These are phyloP conservation scores for Drosophila colorata DNA, from an alignment of 2,888 invertebrate genomes.

Conservation along the genomic window DNA sequence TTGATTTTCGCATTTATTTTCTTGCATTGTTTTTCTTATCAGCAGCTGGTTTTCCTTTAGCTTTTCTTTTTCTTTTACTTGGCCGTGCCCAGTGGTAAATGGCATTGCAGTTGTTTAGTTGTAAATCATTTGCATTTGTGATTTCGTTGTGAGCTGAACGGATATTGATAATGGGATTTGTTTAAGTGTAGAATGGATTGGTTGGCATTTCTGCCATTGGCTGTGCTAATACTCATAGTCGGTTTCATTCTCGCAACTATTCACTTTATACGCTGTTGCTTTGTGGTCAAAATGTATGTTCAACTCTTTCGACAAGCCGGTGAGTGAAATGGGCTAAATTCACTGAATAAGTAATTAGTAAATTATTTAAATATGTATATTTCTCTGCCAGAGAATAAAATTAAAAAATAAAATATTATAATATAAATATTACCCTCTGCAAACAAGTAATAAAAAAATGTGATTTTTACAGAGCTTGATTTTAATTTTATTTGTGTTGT, in stretches of 20 bases:
- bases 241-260: conserved; percentile 29
- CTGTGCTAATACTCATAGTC: conserved; percentile 24
- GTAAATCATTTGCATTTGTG: conserved; percentile 50
- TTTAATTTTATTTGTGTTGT: too few species aligned
- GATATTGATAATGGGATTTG: conserved; percentile 15
- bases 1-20: conserved; percentile 20
- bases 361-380: background rate
- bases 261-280: conserved; percentile 50
- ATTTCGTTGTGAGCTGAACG: conserved; percentile 40
- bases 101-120: conserved; percentile 7
- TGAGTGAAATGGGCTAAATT: conserved; percentile 22
- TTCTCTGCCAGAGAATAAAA: background rate
- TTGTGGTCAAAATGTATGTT: conserved; percentile 39
- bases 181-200: conserved; percentile 36
- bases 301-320: conserved; percentile 47
- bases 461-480: too few species aligned
- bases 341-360: background rate
- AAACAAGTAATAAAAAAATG: too few species aligned
- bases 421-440: too few species aligned
- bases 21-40: conserved; percentile 20
- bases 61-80: background rate
- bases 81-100: background rate
- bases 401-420: background rate
- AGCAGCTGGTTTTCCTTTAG: conserved; percentile 5
- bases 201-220: conserved; percentile 46